These are phyloP conservation scores for Dryomyza anilis DNA, from an alignment of 2,888 invertebrate species.

Conservation along the genomic window DNA sequence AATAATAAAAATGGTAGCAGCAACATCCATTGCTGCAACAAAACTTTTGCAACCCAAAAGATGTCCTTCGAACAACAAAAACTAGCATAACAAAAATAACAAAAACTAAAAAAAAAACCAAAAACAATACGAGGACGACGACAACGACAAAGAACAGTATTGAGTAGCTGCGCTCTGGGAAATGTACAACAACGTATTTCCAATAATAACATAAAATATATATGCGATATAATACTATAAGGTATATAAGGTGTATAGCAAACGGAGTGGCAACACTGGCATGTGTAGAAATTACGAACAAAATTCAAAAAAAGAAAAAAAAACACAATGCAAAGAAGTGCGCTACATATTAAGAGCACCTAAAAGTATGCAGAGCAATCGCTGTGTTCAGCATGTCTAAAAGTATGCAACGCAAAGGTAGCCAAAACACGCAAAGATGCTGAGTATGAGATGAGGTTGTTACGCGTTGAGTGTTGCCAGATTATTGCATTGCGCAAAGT, in stretches of 20 bases:
- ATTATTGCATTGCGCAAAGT: constrained; percentile 12
- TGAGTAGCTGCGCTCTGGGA: constrained; percentile 9
- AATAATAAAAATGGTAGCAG: too few species aligned
- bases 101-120: background rate
- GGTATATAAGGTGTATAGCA: background rate
- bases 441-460: background rate
- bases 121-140: too few species aligned
- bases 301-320: background rate
- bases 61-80: background rate
- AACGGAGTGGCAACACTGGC: background rate
- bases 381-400: background rate
- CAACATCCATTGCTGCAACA: background rate
- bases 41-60: constrained; percentile 8
- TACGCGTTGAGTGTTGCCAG: background rate
- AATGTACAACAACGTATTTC: constrained; percentile 10
- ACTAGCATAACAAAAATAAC: background rate
- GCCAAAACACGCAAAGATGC: background rate
- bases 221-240: background rate
- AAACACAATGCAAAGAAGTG: background rate
- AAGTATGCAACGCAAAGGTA: background rate
- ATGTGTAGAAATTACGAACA: background rate
- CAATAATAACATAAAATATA: constrained; percentile 15
- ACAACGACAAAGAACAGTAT: background rate
- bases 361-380: constrained; percentile 6
- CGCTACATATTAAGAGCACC: background rate